Conservation (phyloP, 1,140 invertebrate genomes). For the Drosophila pachea region DNA sequence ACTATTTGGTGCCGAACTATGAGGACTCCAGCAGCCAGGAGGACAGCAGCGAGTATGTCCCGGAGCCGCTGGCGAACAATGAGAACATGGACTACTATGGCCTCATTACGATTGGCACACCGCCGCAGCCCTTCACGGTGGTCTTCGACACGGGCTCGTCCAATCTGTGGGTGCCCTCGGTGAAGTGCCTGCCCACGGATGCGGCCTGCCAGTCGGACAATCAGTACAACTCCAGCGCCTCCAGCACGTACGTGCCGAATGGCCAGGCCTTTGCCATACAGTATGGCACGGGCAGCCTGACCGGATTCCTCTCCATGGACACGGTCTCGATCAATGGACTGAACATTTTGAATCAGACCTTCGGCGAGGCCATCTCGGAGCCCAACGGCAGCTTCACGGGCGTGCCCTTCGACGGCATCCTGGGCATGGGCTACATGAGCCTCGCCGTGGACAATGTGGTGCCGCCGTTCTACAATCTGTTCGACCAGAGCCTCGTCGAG, state of each 20-base stretch:
- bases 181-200: conserved; percentile 46
- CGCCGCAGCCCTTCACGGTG: conserved; percentile 85
- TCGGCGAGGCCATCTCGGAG: conserved; percentile 96
- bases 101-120: conserved; percentile 92
- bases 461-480: conserved; percentile 96
- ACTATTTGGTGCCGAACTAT: conserved; percentile 36
- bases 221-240: conserved; percentile 64
- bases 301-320: conserved; percentile 59
- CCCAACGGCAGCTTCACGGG: conserved; percentile 93
- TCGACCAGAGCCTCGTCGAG: conserved; percentile 88
- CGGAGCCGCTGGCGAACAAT: conserved; percentile 51
- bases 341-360: conserved; percentile 89
- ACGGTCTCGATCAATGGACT: conserved; percentile 81
- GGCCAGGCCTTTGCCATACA: conserved; percentile 59
- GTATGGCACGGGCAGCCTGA: conserved; percentile 63
- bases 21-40: conserved; percentile 29
- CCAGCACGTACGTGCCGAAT: conserved; percentile 57
- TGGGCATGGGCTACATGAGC: conserved; percentile 91
- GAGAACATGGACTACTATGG: conserved; percentile 81
- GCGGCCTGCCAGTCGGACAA: conserved; percentile 64
- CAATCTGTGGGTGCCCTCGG: conserved; percentile 68
- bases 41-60: conserved; percentile 26
- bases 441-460: conserved; percentile 93
- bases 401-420: conserved; percentile 97
- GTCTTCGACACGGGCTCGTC: conserved; percentile 69